A percentile compares a stretch with the other conserved stretches of the same genome.
Evolutionary conservation across 2,113 vertebrate genomes (phyloP).

Genomic region (Osmerus mordax): DNA sequence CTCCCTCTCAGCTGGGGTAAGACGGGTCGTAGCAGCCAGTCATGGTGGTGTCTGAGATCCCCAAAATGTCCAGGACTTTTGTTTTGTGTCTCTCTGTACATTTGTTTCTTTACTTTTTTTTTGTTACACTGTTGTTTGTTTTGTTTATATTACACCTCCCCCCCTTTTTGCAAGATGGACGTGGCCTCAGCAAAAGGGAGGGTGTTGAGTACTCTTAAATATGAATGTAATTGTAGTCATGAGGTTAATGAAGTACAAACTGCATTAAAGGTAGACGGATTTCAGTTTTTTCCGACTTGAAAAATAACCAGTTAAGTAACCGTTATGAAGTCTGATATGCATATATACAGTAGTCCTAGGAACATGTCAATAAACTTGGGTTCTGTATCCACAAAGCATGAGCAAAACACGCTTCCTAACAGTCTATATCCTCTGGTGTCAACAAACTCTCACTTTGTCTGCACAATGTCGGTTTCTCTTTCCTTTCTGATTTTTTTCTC

Average conservation of each 20-base stretch:
- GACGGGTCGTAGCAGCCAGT: conserved; percentile 53
- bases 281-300: conserved; percentile 69
- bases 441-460: conserved; percentile 60
- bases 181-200: conserved; percentile 62
- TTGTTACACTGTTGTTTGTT: conserved; percentile 60
- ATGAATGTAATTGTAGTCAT: conserved; percentile 81
- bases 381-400: conserved; percentile 79
- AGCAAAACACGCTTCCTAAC: conserved; percentile 73
- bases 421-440: conserved; percentile 64
- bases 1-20: conserved; percentile 46
- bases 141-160: conserved; percentile 62
- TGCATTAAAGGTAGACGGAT: conserved; percentile 71
- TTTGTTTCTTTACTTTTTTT: conserved; percentile 44
- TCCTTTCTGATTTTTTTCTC: conserved; percentile 32
- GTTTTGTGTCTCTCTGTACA: conserved; percentile 53
- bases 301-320: conserved; percentile 74
- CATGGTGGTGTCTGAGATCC: conserved; percentile 51
- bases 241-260: conserved; percentile 74
- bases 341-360: conserved; percentile 81
- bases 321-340: conserved; percentile 74
- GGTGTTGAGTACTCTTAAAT: conserved; percentile 64
- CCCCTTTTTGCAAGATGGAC: conserved; percentile 66
- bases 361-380: conserved; percentile 76
- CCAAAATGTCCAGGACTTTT: conserved; percentile 55
- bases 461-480: conserved; percentile 53